phyloP scores from a whole-genome alignment of 1,140 invertebrate species.

The Nylanderia fulva region DNA sequence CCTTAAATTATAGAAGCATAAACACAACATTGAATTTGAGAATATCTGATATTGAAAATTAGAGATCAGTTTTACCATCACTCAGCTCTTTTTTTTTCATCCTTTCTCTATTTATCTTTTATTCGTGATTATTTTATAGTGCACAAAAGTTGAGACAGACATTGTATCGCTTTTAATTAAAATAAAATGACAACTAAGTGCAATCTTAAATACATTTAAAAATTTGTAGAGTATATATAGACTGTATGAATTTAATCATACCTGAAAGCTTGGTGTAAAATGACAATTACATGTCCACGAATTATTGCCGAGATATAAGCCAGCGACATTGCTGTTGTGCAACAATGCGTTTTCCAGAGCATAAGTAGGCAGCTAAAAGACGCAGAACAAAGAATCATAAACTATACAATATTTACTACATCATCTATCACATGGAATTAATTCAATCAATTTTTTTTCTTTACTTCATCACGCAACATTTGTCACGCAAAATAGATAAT shows the following conservation, averaged over 20 bases:
- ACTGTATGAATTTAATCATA: slow-evolving; percentile 66
- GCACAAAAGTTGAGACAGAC: neutral
- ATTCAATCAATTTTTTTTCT: neutral
- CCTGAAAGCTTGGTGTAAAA: slow-evolving; percentile 91
- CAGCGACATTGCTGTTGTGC: slow-evolving; percentile 89
- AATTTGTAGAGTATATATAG: neutral
- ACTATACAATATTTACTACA: neutral
- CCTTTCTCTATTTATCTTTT: neutral
- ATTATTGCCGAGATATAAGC: slow-evolving; percentile 90
- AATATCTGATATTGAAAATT: neutral
- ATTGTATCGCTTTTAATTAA: neutral
- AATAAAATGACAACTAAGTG: neutral
- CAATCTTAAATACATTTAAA: neutral
- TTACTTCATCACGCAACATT: neutral
- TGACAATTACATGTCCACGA: slow-evolving; percentile 93
- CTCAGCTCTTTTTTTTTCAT: neutral
- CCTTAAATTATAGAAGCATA: neutral
- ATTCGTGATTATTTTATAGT: neutral
- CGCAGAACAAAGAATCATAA: slow-evolving; percentile 26
- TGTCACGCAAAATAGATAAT: neutral
- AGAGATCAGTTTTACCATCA: neutral
- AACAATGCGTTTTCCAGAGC: slow-evolving; percentile 92
- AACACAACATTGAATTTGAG: neutral
- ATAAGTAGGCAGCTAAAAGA: slow-evolving; percentile 90
- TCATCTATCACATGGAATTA: neutral